Evolutionary conservation across 2,888 invertebrate species (phyloP).

Genomic region (Megamerina dolium): DNA sequence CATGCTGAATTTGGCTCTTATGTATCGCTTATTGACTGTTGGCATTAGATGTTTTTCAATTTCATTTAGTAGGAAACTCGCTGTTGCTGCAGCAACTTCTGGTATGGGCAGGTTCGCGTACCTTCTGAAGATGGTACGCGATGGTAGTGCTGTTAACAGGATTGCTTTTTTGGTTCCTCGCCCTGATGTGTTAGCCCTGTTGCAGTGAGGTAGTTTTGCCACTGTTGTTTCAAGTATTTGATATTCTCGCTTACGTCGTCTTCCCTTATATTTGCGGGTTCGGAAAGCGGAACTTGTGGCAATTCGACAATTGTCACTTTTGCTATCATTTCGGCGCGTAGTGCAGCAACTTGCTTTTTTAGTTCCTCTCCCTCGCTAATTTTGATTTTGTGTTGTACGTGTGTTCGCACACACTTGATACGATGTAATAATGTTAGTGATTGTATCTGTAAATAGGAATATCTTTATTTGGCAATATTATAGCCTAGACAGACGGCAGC

Average conservation of each 20-base stretch:
- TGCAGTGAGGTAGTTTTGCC: conserved; percentile 14
- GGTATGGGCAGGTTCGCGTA: conserved; percentile 1
- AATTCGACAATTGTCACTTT: no score
- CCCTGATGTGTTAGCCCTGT: conserved; percentile 21
- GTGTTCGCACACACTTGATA: no score
- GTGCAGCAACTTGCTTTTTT: no score
- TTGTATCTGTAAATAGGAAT: no score
- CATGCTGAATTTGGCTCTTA: background rate
- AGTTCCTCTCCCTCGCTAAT: no score
- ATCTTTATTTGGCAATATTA: no score
- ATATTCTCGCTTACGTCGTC: conserved; percentile 1
- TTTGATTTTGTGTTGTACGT: no score
- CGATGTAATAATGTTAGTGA: no score
- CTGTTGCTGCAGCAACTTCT: background rate
- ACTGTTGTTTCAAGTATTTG: background rate
- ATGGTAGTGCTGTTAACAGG: background rate
- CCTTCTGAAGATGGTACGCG: background rate
- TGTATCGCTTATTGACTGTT: no score
- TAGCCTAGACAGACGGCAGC: no score
- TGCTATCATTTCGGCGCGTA: no score
- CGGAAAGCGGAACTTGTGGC: conserved; percentile 1
- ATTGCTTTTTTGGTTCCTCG: conserved; percentile 2
- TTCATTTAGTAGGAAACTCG: background rate
- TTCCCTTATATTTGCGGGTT: conserved; percentile 1
- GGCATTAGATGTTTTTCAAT: no score